Evolutionary conservation across 1,140 invertebrate genomes (phyloP).

Genomic region (Melipona quadrifasciata): DNA sequence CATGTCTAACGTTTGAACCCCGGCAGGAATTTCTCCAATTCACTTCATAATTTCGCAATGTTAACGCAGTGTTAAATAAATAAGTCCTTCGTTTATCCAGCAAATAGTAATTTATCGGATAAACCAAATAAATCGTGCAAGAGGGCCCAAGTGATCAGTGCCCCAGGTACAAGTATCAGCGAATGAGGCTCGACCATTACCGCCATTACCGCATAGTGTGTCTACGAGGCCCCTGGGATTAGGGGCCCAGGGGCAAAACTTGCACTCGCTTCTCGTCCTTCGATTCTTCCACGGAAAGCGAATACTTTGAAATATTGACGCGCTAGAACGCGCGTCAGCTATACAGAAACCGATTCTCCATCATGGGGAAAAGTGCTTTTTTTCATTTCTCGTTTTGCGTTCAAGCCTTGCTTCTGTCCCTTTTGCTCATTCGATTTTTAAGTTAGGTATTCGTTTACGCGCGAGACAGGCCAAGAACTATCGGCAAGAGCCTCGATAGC

Average conservation of each 20-base stretch:
- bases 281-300: not conserved
- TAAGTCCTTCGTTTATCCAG: too few relatives aligned
- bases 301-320: constrained; percentile 31
- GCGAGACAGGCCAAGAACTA: not conserved
- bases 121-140: not conserved
- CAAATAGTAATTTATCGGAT: too few relatives aligned
- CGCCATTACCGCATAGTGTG: not conserved
- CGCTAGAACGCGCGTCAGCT: constrained; percentile 49
- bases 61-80: too few relatives aligned
- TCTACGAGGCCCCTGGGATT: not conserved
- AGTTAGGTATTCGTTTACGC: not conserved
- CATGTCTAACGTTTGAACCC: too few relatives aligned
- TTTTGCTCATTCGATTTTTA: not conserved
- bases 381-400: not conserved
- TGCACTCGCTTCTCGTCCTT: not conserved
- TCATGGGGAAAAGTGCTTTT: constrained; percentile 23
- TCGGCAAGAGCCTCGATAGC: not conserved
- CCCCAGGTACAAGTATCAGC: not conserved
- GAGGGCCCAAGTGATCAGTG: not conserved
- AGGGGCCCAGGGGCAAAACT: not conserved
- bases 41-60: too few relatives aligned
- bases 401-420: not conserved
- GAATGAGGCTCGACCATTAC: not conserved
- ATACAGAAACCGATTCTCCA: constrained; percentile 27
- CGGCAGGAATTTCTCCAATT: too few relatives aligned